Base-by-base conservation (phyloP, 1,140 invertebrate species). In the Lordiphosa clarofinis region DNA sequence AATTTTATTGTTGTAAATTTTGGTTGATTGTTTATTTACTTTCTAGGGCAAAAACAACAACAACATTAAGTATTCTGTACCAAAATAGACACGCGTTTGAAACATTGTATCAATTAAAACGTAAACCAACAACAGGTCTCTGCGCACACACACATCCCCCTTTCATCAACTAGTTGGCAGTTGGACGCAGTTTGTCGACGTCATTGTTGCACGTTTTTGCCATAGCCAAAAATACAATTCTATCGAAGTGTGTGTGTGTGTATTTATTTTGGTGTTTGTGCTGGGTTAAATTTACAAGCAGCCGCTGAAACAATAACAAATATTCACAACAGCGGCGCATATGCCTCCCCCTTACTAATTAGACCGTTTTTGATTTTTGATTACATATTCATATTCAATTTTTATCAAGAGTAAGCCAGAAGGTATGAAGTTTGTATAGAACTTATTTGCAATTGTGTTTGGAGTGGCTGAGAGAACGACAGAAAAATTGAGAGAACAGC, bases 191-290 rank as follows among this genome's bases (percentile, higher is more conserved):
- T 21, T 57, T 59, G 50, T 54, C 75, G 59, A 81, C 76, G 76
- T 81, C 76, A 81, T 84, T 64, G 78, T 73, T 81, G 76, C 76
- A 81, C 76, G 76, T 81, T 81, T 81, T 82, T 82, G 76, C 76
- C 82, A 82, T 81, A 82, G 24, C 43, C 43, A 46, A 46, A 46
- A 46, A 46, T 46, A 46, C 11, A 46, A 46, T 46, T 33, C 24
- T 46, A 46, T 46, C 28, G 31, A 31, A 28, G 39, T 48, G 21
- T 48, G 11, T 56, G 50, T 69, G 39, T 53, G 31, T 75, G 31
- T 75, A 38, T 71, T 59, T 36, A 56, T 70, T 69, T 39, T 44
- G 33, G 21, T 35, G 61, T 21, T 42, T 53, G 53, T 59, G 31
- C 12, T 37, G 59, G 67, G 73, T 75, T 72, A 71, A 68, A 82